These are phyloP conservation scores for Dipus sagitta DNA, from an alignment of 2,797 vertebrate genomes.

Conservation along the genomic window DNA sequence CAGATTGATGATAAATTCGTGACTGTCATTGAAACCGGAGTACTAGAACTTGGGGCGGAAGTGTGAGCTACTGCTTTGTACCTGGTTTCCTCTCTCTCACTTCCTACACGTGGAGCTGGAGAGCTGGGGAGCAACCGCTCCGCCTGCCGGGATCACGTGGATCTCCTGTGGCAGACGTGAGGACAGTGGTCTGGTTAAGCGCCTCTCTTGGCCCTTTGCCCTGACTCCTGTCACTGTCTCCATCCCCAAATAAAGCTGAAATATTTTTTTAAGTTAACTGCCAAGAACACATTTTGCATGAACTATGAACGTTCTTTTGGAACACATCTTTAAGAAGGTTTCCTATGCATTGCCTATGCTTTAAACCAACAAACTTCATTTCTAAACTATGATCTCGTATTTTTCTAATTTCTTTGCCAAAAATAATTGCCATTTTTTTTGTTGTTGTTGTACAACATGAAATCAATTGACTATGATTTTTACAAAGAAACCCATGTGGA, in stretches of 20 bases:
- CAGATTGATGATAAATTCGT: constrained; percentile 99
- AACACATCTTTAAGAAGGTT: constrained; percentile 88
- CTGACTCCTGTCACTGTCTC: constrained; percentile 64
- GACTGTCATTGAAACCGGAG: constrained; percentile 97
- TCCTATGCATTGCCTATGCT: constrained; percentile 96
- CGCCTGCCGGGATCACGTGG: constrained; percentile 51
- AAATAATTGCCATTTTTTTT: constrained; percentile 89
- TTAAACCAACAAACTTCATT: constrained; percentile 90
- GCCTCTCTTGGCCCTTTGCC: constrained; percentile 50
- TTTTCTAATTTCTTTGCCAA: constrained; percentile 96
- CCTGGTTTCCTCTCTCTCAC: constrained; percentile 80
- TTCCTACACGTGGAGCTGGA: constrained; percentile 76
- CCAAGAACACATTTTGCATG: constrained; percentile 92
- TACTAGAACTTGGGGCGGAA: constrained; percentile 98
- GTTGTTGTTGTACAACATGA: constrained; percentile 90
- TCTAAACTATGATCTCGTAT: constrained; percentile 89
- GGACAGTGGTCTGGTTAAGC: constrained; percentile 78
- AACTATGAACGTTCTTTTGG: constrained; percentile 91
- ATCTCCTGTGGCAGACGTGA: constrained; percentile 80
- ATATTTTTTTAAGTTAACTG: constrained; percentile 89
- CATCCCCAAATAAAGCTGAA: constrained; percentile 86
- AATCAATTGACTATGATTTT: constrained; percentile 88
- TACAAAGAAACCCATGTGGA: constrained; percentile 85
- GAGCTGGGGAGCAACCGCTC: constrained; percentile 82
- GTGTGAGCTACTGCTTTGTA: constrained; percentile 90